These are phyloP conservation scores for Nesospiza acunhae DNA, from an alignment of 2,113 vertebrate genomes.

Conservation along the genomic window DNA sequence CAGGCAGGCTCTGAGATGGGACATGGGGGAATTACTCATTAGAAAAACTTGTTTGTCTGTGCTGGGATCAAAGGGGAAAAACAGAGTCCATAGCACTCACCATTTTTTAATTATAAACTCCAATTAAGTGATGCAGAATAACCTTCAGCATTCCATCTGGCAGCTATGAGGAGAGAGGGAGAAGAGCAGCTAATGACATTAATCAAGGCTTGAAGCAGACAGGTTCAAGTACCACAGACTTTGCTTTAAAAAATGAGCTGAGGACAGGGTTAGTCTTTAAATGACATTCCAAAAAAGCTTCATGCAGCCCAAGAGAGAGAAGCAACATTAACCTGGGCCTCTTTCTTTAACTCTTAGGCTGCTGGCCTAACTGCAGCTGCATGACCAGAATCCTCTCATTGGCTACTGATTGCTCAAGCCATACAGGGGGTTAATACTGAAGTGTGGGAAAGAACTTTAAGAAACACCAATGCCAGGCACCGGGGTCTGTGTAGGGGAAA, in stretches of 20 bases:
- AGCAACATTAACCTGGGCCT: neutral
- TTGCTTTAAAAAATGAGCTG: constrained; percentile 1
- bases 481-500: neutral
- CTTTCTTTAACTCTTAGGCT: neutral
- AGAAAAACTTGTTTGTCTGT: constrained; percentile 46
- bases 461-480: neutral
- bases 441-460: neutral
- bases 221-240: constrained; percentile 39
- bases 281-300: neutral
- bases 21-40: neutral
- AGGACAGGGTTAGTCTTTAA: neutral
- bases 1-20: neutral
- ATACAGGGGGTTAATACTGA: neutral
- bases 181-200: constrained; percentile 27
- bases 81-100: neutral
- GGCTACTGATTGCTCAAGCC: neutral
- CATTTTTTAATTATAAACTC: constrained; percentile 62
- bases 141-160: constrained; percentile 59
- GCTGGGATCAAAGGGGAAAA: constrained; percentile 35
- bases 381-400: neutral
- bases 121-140: constrained; percentile 58
- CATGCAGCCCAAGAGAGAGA: neutral
- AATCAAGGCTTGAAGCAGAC: constrained; percentile 60
- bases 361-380: neutral
- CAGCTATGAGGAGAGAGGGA: constrained; percentile 7